Evolutionary conservation across 2,888 invertebrate species (phyloP), one percentile per base, ranked within the genome.

Genomic region (Amaurobius ferox): DNA sequence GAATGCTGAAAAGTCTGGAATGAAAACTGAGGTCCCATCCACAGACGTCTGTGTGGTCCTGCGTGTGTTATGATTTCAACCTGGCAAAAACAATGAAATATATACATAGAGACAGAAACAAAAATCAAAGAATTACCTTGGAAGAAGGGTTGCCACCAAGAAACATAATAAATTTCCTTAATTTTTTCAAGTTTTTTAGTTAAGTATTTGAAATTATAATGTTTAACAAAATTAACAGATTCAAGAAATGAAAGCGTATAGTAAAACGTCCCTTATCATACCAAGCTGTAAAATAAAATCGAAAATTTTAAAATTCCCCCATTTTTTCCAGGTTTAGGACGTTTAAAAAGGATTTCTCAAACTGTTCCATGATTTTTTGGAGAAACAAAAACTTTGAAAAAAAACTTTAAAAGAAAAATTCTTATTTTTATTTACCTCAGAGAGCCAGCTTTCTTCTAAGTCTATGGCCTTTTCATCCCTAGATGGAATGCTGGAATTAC

Each of bases 11-110:
- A 97, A 11, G 97, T 97, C 92, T 98, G 98, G 92, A 99, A 99
- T 32, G 96, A 95, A 91, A 99, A 99, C 93, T 99, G 99, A n/a
- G 99, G 99, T 11, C 99, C 99, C 98, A 99, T 98, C 99, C 99
- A 99, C 29, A 99, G 93, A 28, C 97, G 93, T 26, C 94, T 94
- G 91, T 98, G 98, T 9, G 99, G 99, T 23, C 98, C 98, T 3
- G 96, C 96, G 92, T 99, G 98, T 3, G 98, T 98, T 89, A 97
- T 95, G 87, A 98, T 98, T 93, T 99, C 99, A 77, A 99, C 98
- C 93, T 98, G 90, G 26, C 35, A 28, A 39, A n/a, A 28, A 23
- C 19, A 11, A 44, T 40, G 16, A n/a, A 28, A 9, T 23, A 28
- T 39, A 9, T 16, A n/a, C n/a, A n/a, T n/a, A n/a, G n/a, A n/a